phyloP scores from a whole-genome alignment of 2,797 vertebrate species.

The Enteromius radiatus region DNA sequence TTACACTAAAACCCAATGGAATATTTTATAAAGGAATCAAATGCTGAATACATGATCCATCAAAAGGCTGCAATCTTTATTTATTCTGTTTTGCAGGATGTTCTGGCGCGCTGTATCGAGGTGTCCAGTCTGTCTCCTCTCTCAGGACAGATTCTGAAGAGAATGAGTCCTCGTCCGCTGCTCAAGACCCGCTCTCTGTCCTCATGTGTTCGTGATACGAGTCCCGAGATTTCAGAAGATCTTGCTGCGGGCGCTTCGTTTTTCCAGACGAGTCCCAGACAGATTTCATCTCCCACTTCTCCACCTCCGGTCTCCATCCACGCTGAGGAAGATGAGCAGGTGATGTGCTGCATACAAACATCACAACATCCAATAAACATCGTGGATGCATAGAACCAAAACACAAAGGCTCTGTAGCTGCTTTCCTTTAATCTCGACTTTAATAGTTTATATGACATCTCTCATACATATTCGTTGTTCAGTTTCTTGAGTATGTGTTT shows the following conservation, averaged over 20 bases:
- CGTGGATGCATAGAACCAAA: not conserved
- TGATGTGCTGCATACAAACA: slow-evolving; percentile 20
- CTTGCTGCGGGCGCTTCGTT: slow-evolving; percentile 50
- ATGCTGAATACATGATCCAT: no score
- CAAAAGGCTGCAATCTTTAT: not conserved
- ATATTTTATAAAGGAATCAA: not conserved
- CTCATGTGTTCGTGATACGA: slow-evolving; percentile 60
- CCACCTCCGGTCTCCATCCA: not conserved
- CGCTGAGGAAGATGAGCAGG: slow-evolving; percentile 56
- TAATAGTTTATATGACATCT: not conserved
- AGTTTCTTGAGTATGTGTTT: not conserved
- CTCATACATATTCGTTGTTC: not conserved
- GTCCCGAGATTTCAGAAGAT: slow-evolving; percentile 62
- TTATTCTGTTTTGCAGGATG: slow-evolving; percentile 65
- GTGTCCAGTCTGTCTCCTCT: slow-evolving; percentile 67
- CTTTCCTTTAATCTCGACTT: not conserved
- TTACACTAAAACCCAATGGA: not conserved
- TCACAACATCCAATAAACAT: not conserved
- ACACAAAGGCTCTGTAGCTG: not conserved
- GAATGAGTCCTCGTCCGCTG: slow-evolving; percentile 57
- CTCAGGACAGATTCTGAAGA: slow-evolving; percentile 70
- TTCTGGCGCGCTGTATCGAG: slow-evolving; percentile 72
- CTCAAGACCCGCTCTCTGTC: slow-evolving; percentile 61
- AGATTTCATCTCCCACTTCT: slow-evolving; percentile 10
- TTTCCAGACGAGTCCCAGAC: slow-evolving; percentile 55